A percentile compares a stretch with the other conserved stretches of the same genome.
phyloP scores from a whole-genome alignment of 2,797 vertebrate genomes.

The Myotis pilosus region DNA sequence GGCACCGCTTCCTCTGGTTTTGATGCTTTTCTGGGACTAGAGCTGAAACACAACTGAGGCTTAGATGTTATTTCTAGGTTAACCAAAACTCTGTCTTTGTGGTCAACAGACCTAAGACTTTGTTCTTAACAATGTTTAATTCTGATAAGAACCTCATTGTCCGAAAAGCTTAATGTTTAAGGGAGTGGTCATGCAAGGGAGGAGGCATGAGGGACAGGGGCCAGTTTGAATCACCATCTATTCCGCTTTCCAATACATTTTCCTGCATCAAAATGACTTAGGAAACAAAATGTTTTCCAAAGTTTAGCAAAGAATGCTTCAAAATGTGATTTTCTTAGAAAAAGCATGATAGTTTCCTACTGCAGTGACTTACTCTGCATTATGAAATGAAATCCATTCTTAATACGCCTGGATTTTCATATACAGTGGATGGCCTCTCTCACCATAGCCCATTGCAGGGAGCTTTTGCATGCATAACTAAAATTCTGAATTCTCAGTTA shows the following conservation, averaged over 20 bases:
- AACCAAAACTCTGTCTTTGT: neutral
- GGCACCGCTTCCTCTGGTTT: neutral
- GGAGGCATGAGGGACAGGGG: neutral
- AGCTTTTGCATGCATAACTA: neutral
- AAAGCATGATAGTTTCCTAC: neutral
- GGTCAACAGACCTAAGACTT: neutral
- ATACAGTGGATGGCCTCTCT: neutral
- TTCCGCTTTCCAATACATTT: neutral
- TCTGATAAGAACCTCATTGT: neutral
- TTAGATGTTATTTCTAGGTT: neutral
- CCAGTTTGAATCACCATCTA: neutral
- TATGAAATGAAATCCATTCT: constrained; percentile 15
- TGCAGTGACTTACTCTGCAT: constrained; percentile 29
- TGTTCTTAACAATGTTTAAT: neutral
- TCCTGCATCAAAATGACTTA: neutral
- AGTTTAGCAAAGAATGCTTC: neutral
- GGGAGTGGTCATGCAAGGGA: neutral
- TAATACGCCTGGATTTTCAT: constrained; percentile 45
- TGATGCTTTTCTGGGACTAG: neutral
- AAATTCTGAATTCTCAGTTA: constrained; percentile 51
- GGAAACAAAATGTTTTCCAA: neutral
- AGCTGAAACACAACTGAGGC: neutral
- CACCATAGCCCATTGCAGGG: neutral
- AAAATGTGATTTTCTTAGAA: neutral
- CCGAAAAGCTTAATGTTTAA: neutral